Evolutionary conservation across 2,888 invertebrate species (phyloP).

Genomic region (Microplitis deprimator): DNA sequence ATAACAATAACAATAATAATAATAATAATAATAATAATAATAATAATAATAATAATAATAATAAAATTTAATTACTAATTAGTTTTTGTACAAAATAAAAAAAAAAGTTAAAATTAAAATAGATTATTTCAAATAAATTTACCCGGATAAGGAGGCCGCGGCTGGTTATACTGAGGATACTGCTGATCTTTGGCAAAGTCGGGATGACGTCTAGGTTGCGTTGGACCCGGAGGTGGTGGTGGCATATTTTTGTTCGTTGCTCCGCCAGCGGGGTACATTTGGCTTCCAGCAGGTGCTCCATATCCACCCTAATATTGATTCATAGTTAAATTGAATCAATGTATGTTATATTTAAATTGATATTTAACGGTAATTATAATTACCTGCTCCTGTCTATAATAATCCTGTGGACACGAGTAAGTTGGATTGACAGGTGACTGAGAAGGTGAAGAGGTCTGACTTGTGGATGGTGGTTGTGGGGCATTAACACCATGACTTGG

Average conservation of each 20-base stretch:
- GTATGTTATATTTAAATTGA: background rate
- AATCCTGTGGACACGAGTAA: constrained; percentile 71
- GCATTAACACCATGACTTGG: constrained; percentile 73
- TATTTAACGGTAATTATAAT: constrained; percentile 5
- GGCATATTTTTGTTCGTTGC: constrained; percentile 76
- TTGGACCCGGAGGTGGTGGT: constrained; percentile 75
- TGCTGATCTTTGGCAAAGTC: constrained; percentile 86
- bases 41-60: background rate
- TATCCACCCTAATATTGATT: constrained; percentile 59
- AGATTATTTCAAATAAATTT: constrained; percentile 56
- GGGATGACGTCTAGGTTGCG: constrained; percentile 83
- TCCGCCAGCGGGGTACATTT: constrained; percentile 71
- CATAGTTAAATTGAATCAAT: background rate
- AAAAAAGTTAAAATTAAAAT: constrained; percentile 4
- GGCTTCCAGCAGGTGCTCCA: constrained; percentile 68
- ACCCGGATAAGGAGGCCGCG: constrained; percentile 79
- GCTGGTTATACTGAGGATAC: constrained; percentile 78
- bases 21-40: background rate
- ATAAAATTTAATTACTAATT: constrained; percentile 6
- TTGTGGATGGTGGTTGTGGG: constrained; percentile 79
- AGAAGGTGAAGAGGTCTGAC: constrained; percentile 84
- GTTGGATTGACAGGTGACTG: constrained; percentile 78
- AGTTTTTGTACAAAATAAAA: background rate
- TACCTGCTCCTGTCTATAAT: constrained; percentile 76
- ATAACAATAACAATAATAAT: background rate